phyloP scores from a whole-genome alignment of 2,888 invertebrate genomes.

The Drosophila dives region DNA sequence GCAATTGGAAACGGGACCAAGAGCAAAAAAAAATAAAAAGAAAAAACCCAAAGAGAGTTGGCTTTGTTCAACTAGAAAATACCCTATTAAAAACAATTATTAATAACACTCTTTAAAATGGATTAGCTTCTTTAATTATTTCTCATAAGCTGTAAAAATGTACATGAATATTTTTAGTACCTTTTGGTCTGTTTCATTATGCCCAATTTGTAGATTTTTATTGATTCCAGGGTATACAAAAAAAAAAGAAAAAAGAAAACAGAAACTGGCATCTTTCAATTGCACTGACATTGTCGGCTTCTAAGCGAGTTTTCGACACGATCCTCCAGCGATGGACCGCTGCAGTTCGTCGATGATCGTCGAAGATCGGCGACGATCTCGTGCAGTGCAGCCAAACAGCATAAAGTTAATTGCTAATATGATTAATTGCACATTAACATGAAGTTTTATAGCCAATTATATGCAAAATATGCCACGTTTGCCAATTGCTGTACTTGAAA shows the following conservation, averaged over 20 bases:
- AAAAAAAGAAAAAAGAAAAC: not conserved
- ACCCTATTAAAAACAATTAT: not conserved
- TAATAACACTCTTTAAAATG: accelerated
- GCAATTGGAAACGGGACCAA: constrained; percentile 51
- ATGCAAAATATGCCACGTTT: constrained; percentile 77
- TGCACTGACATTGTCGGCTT: constrained; percentile 50
- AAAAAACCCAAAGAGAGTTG: not conserved
- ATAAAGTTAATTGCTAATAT: constrained; percentile 83
- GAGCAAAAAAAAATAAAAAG: not conserved
- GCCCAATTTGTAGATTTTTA: not conserved
- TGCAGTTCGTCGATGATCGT: constrained; percentile 34
- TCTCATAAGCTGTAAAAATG: accelerated
- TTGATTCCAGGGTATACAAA: constrained; percentile 1
- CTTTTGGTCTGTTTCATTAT: not conserved
- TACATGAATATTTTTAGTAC: too few species aligned
- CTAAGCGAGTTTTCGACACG: constrained; percentile 73
- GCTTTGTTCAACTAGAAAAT: not conserved
- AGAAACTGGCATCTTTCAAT: constrained; percentile 29
- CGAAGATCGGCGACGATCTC: constrained; percentile 71
- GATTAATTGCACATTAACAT: constrained; percentile 84
- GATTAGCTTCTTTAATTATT: not conserved
- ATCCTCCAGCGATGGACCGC: constrained; percentile 28
- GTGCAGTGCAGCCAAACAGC: constrained; percentile 79
- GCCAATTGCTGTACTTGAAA: constrained; percentile 57
- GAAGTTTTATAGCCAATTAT: constrained; percentile 84